Conservation (phyloP, 2,797 vertebrate species). For the Hypotaenidia okinawae region DNA sequence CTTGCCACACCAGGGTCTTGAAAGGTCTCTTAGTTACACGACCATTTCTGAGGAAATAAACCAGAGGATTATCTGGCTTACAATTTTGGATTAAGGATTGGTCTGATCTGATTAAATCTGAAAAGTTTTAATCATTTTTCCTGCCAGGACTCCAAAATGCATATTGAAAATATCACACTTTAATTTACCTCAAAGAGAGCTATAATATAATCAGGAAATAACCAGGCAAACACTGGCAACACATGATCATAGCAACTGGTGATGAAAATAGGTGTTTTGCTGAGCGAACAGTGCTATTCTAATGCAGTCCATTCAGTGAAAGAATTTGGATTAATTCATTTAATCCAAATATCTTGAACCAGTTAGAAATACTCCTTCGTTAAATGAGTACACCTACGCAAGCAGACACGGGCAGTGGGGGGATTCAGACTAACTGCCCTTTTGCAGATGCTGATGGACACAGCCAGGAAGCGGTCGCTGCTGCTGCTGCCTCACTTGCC, state of each 20-base stretch:
- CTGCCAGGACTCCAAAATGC: not conserved
- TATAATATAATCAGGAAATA: not conserved
- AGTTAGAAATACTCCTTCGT: not conserved
- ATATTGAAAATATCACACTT: not conserved
- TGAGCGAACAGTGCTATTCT: not conserved
- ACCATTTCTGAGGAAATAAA: not conserved
- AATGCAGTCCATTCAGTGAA: not conserved
- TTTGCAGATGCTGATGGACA: not conserved
- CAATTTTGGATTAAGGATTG: not conserved
- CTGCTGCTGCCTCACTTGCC: accelerated
- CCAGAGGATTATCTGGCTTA: not conserved
- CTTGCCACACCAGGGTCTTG: not conserved
- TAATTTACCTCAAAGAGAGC: not conserved
- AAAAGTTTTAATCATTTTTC: not conserved
- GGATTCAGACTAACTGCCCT: not conserved
- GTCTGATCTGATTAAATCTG: not conserved
- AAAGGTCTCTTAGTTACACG: not conserved
- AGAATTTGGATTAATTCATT: not conserved
- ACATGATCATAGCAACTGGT: not conserved
- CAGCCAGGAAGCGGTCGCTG: accelerated
- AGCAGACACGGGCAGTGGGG: accelerated
- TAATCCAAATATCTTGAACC: not conserved
- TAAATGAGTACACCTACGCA: accelerated
- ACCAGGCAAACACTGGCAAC: not conserved
- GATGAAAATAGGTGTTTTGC: not conserved